Evolutionary conservation across 2,888 invertebrate species (phyloP), one percentile per base, ranked within the genome.

Genomic region (Lissocephala sabroskyi): DNA sequence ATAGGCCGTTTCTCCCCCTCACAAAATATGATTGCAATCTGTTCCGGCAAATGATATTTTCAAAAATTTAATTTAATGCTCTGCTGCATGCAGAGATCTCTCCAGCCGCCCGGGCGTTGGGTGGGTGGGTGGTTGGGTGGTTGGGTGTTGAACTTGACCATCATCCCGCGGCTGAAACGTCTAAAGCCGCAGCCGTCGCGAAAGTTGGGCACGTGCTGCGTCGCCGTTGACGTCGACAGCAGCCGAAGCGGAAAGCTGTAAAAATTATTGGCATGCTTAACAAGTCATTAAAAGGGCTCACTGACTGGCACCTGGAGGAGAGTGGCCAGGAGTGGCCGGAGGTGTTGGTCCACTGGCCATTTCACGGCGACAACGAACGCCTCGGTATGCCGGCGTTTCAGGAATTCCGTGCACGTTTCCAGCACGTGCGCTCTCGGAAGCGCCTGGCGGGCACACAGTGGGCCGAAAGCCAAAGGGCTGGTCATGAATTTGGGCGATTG

Each of bases 21-120:
- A 40, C 28, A 56, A 70, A 78, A 68, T 64, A 76, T 66, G 49
- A 50, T 41, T 50, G 45, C 62, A 45, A 42, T 44, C 49, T 49
- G 18, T 13, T 32, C 10, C 10, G 26, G 26, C 41, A 45, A 36
- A 39, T 41, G 11, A 29, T 16, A 45, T 17, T 47, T 14, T 18
- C 7, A 37, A 49, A 76, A 81, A 78, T 79, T 80, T 82, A 83
- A 83, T 83, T 83, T 83, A 81, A 82, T 83, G 83, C 82, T 17
- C 13, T 13, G 5, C 9, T 35, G 35, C 59, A 81, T 79, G 82
- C 51, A 84, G 81, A 62, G 57, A 68, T n/a, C n/a, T n/a, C n/a
- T n/a, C n/a, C n/a, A n/a, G n/a, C n/a, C n/a, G n/a, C n/a, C n/a
- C n/a, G n/a, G n/a, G n/a, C n/a, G n/a, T n/a, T n/a, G n/a, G n/a